Evolutionary conservation across 2,113 vertebrate species (phyloP), one percentile per base, ranked within the genome.

Genomic region (Stigmatopora nigra): DNA sequence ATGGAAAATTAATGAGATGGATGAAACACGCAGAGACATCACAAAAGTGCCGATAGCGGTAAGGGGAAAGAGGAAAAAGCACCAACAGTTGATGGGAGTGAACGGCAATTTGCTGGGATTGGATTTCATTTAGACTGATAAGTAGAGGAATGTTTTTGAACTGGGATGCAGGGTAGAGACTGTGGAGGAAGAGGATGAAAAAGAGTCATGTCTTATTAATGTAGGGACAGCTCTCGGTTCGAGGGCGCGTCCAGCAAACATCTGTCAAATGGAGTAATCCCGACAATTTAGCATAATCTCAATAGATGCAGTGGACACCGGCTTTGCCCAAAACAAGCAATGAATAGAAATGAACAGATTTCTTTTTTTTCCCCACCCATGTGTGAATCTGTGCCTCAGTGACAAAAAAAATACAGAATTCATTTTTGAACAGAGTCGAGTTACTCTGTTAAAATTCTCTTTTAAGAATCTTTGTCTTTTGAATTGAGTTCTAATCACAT

Each of bases 201-300:
- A 56, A 7, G 82, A 83, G 70, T 78, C 82, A 87, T 82, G 76
- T 87, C 84, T 84, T 84, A 85, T 87, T 87, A 86, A 83, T 86
- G 80, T 70, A 64, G 75, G 62, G 68, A 81, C 75, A 77, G 77
- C 71, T 83, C 70, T 79, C 82, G 69, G 76, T 87, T 85, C 79
- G 81, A 82, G 77, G 66, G 70, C 75, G 83, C 78, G 84, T 83
- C 82, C 76, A 71, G 77, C 81, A 81, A 89, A 89, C 88, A 89
- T 87, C 90, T 88, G 89, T 88, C 87, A 86, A 82, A 88, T 78
- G 78, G 80, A 70, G 79, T 90, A 91, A 89, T 89, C 88, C 86
- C 89, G 82, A 88, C 61, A 83, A 78, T 89, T 89, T 88, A 89
- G 75, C 83, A 82, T 87, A 87, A 90, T 81, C 67, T 78, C 83